phyloP scores from a whole-genome alignment of 2,797 vertebrate genomes.

The Manis pentadactyla region DNA sequence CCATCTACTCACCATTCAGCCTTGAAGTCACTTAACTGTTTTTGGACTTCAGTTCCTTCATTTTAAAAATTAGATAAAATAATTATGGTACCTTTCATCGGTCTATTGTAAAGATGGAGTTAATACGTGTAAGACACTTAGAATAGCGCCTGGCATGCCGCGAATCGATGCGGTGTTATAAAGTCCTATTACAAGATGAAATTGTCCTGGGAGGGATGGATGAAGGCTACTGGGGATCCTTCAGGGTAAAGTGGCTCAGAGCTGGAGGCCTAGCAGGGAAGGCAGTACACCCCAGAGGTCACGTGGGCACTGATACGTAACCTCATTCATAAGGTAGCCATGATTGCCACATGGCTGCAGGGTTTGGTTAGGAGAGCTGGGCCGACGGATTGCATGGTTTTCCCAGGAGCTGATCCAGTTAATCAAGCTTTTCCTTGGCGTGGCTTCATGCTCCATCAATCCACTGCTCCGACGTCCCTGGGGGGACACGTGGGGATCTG shows the following conservation, averaged over 20 bases:
- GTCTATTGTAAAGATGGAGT: not conserved
- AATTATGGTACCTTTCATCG: fast-evolving
- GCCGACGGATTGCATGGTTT: fast-evolving
- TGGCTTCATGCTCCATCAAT: not conserved
- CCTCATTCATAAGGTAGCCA: fast-evolving
- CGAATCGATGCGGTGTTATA: fast-evolving
- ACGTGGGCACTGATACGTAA: fast-evolving
- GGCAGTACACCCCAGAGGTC: fast-evolving
- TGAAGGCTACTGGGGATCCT: too few relatives aligned
- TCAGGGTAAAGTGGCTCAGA: fast-evolving
- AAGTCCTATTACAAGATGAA: fast-evolving
- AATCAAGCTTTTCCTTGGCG: fast-evolving
- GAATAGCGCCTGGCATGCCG: fast-evolving
- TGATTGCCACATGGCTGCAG: fast-evolving
- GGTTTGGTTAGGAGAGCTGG: not conserved
- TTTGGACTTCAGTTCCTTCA: not conserved
- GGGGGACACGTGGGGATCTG: not conserved
- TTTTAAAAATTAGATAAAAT: not conserved
- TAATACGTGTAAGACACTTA: too few relatives aligned
- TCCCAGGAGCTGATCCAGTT: not conserved
- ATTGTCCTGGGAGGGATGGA: not conserved
- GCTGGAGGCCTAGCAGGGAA: not conserved
- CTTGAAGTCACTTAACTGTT: not conserved
- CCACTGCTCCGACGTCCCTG: too few relatives aligned
- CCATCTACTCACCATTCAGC: fast-evolving